phyloP scores from a whole-genome alignment of 2,888 invertebrate genomes.

The Melanargia galathea region DNA sequence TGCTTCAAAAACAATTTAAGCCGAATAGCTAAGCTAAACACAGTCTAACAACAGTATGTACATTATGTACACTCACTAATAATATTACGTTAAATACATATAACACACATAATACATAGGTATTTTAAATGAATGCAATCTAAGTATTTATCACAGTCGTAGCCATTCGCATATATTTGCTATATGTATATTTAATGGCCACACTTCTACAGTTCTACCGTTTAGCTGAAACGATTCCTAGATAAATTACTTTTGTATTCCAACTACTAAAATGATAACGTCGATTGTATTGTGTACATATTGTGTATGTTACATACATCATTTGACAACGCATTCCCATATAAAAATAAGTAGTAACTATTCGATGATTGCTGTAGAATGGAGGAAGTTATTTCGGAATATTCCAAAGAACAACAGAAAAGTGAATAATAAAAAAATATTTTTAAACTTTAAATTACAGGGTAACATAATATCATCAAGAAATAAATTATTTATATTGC shows the following conservation, averaged over 20 bases:
- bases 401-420: not conserved
- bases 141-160: slow-evolving; percentile 4
- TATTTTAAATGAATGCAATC: not conserved
- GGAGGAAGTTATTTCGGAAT: not conserved
- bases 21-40: slow-evolving; percentile 59
- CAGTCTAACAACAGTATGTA: slow-evolving; percentile 45
- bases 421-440: not conserved
- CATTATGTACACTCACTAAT: slow-evolving; percentile 45
- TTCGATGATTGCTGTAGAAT: too few species aligned
- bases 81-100: not conserved
- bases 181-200: slow-evolving; percentile 9
- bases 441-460: not conserved
- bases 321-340: too few species aligned
- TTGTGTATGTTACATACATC: too few species aligned
- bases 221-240: too few species aligned
- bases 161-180: not conserved
- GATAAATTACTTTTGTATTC: not conserved
- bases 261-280: too few species aligned
- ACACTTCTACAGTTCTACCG: not conserved
- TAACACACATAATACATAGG: not conserved
- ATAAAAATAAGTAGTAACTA: too few species aligned
- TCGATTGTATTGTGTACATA: too few species aligned
- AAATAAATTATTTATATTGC: too few species aligned
- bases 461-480: too few species aligned
- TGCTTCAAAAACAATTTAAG: slow-evolving; percentile 59